Base-by-base conservation (phyloP, 2,888 invertebrate genomes). In the Calliphora vomitoria region DNA sequence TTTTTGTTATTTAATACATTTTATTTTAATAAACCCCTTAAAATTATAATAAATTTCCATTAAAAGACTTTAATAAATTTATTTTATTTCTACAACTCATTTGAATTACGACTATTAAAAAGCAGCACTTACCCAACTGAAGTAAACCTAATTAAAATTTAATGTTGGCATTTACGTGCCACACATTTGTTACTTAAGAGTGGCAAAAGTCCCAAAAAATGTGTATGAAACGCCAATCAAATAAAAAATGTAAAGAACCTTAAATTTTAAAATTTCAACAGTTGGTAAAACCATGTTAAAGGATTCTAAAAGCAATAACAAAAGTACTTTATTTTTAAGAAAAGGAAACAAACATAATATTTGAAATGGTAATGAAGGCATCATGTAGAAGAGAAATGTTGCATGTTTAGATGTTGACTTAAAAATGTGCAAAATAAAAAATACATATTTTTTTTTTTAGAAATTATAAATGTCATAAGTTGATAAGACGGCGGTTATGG, bases 61-160 rank as follows among this genome's bases (percentile, higher is more conserved):
- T 55, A 53, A 38, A 76, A 53, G 50, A 47, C 18, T 38, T 64
- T 50, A 8, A 2, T 15, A 18, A 44, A 76, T 38, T 64, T 50
- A 11, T 66, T 44, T 44, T 44, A 41, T 11, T 58, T 58, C 13
- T 11, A 58, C 25, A 11, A 58, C 11, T 3, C 11, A 68, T 66
- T 44, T 20, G 8, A 71, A 35, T 35, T 53, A 53, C 25, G 1
- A 25, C 1, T 25, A 25, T 58, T 25, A 13, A 68, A 58, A 41
- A 4, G 47, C 20, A 31, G 58, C 10, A 11, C 25, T 47, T 53
- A 55, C 25, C 20, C 10, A 20, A 38, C 18, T 50, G 50, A 60
- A 41, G 66, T 2, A 64, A 60, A 50, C 38, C 15, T 64, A 76
- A 82, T 82, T 62, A 76, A 82, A 82, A 82, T 75, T 82, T 82